Evolutionary conservation across 1,140 invertebrate genomes (phyloP).

Genomic region (Alviniconcha marisindica): DNA sequence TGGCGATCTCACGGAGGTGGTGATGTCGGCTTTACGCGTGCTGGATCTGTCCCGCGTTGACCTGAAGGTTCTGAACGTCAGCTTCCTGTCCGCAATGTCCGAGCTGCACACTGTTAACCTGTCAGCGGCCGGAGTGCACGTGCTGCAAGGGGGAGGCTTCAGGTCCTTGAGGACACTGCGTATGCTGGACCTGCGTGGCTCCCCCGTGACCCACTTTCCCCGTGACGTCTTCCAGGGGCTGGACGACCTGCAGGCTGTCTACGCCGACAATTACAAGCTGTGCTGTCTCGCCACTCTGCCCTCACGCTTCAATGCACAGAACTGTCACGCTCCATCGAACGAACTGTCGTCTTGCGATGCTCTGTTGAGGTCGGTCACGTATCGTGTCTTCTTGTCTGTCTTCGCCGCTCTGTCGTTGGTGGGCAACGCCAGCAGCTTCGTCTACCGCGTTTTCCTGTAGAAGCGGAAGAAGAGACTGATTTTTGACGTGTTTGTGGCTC

Average conservation of each 20-base stretch:
- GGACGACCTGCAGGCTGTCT: conserved; percentile 34
- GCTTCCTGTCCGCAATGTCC: conserved; percentile 44
- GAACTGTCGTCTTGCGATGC: conserved; percentile 54
- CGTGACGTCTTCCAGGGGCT: conserved; percentile 41
- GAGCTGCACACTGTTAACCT: not conserved
- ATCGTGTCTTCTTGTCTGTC: conserved; percentile 45
- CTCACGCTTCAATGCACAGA: not conserved
- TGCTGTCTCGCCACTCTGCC: conserved; percentile 47
- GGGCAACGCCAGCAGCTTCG: conserved; percentile 50
- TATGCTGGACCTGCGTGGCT: conserved; percentile 39
- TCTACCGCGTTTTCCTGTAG: conserved; percentile 33
- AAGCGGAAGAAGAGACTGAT: conserved; percentile 41
- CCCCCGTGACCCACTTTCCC: conserved; percentile 30
- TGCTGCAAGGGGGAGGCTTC: conserved; percentile 39
- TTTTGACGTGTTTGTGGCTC: conserved; percentile 50
- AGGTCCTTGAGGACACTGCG: conserved; percentile 48
- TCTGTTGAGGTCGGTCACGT: conserved; percentile 41
- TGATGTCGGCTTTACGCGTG: not conserved
- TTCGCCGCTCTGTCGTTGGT: conserved; percentile 44
- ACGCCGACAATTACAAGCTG: conserved; percentile 44
- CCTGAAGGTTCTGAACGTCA: conserved; percentile 36
- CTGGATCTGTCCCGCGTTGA: conserved; percentile 7
- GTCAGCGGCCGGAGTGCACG: conserved; percentile 36
- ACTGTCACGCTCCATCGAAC: conserved; percentile 45
- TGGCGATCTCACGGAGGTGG: not conserved